These are phyloP conservation scores for Trematomus loennbergii DNA, from an alignment of 2,113 vertebrate genomes.

Conservation along the genomic window DNA sequence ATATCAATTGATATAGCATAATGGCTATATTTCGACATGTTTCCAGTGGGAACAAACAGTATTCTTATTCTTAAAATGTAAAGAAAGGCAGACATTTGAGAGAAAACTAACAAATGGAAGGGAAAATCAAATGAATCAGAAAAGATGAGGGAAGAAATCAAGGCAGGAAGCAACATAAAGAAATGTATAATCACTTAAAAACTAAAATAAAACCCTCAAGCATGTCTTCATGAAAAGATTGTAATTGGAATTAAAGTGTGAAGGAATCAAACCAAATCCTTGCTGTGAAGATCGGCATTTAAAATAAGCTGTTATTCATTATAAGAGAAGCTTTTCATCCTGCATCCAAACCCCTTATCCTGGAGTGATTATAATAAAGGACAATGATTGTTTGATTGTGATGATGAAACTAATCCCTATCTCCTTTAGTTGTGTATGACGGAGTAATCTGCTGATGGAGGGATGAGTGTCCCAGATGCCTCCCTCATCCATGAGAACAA, in stretches of 20 bases:
- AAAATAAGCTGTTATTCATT: neutral
- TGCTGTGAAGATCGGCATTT: neutral
- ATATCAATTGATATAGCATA: neutral
- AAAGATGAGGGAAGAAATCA: neutral
- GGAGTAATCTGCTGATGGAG: slow-evolving; percentile 43
- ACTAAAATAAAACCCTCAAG: neutral
- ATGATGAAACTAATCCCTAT: slow-evolving; percentile 57
- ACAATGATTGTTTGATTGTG: slow-evolving; percentile 25
- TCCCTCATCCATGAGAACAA: slow-evolving; percentile 19
- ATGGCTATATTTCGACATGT: neutral
- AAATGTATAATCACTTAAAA: neutral
- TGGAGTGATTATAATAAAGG: slow-evolving; percentile 31
- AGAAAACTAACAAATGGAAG: neutral
- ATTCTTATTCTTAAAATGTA: neutral
- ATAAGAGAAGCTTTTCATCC: slow-evolving; percentile 2
- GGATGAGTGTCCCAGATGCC: slow-evolving; percentile 53
- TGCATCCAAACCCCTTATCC: too few species aligned
- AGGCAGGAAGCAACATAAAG: neutral
- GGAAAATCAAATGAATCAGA: neutral
- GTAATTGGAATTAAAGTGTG: neutral
- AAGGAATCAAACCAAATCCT: neutral
- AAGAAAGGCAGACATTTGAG: neutral
- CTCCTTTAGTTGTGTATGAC: slow-evolving; percentile 49
- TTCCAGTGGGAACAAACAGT: neutral
- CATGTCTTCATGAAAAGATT: neutral